phyloP scores from a whole-genome alignment of 1,140 invertebrate species.

The Propsilocerus akamusi region DNA sequence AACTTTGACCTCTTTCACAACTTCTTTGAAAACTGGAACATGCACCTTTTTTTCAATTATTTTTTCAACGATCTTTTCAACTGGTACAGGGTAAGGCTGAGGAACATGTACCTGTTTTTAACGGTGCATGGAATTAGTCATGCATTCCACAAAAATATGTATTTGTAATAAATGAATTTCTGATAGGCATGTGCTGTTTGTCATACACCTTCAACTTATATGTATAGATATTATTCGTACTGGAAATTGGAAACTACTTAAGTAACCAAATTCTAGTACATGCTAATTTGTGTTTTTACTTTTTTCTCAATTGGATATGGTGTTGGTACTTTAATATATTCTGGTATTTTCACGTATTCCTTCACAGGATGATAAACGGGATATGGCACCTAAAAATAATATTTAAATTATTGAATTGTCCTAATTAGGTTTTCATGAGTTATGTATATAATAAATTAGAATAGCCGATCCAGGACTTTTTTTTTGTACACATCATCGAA shows the following conservation, averaged over 20 bases:
- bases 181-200: too few species aligned
- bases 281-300: conserved; percentile 14
- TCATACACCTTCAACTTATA: too few species aligned
- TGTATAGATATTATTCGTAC: too few species aligned
- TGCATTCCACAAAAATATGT: too few species aligned
- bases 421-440: too few species aligned
- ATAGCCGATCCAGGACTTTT: too few species aligned
- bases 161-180: too few species aligned
- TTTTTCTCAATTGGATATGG: conserved; percentile 33
- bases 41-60: conserved; percentile 26
- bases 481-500: too few species aligned
- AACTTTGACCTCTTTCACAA: conserved; percentile 13
- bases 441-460: too few species aligned
- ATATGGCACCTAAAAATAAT: conserved; percentile 7
- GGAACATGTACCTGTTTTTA: conserved; percentile 22
- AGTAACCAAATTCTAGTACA: too few species aligned
- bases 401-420: neutral
- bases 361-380: too few species aligned
- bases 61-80: conserved; percentile 26
- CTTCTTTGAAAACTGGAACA: conserved; percentile 20
- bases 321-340: conserved; percentile 31
- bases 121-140: neutral
- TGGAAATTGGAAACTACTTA: too few species aligned
- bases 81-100: conserved; percentile 22
- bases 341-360: neutral